These are phyloP conservation scores for Polylopha cassiicola DNA, from an alignment of 2,888 invertebrate genomes.

Conservation along the genomic window DNA sequence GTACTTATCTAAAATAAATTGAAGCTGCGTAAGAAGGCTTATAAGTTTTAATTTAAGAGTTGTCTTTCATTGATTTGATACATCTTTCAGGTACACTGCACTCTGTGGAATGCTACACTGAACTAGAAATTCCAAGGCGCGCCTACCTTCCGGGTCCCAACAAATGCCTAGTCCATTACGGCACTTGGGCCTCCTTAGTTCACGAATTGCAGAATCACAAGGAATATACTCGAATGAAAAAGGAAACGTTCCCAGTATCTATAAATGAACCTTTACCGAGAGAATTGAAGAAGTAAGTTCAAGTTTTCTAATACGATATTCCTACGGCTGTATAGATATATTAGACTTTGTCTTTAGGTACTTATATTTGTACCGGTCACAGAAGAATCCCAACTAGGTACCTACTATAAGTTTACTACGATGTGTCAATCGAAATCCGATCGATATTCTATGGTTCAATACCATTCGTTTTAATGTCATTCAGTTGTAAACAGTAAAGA, in stretches of 20 bases:
- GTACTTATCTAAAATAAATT: too few species aligned
- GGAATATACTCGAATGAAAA: slow-evolving; percentile 34
- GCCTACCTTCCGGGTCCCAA: slow-evolving; percentile 39
- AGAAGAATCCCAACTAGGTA: too few species aligned
- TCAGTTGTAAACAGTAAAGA: too few species aligned
- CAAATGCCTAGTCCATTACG: slow-evolving; percentile 42
- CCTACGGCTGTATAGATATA: too few species aligned
- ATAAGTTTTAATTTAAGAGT: slow-evolving; percentile 13
- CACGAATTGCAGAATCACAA: slow-evolving; percentile 38
- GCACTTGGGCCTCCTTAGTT: slow-evolving; percentile 51
- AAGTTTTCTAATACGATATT: background rate
- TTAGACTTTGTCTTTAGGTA: background rate
- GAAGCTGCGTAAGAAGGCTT: slow-evolving; percentile 17
- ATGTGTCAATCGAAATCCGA: too few species aligned
- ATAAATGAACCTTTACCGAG: slow-evolving; percentile 30
- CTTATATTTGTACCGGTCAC: too few species aligned
- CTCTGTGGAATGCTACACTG: slow-evolving; percentile 44
- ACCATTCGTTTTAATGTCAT: too few species aligned
- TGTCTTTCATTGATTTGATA: slow-evolving; percentile 7
- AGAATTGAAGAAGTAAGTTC: slow-evolving; percentile 39
- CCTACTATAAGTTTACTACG: too few species aligned
- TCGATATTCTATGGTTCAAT: too few species aligned
- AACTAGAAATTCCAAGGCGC: slow-evolving; percentile 41
- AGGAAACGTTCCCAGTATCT: slow-evolving; percentile 35
- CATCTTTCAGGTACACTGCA: slow-evolving; percentile 38